Base-by-base conservation (phyloP, 92 coral and sea anemone species). In the Porites rus region DNA sequence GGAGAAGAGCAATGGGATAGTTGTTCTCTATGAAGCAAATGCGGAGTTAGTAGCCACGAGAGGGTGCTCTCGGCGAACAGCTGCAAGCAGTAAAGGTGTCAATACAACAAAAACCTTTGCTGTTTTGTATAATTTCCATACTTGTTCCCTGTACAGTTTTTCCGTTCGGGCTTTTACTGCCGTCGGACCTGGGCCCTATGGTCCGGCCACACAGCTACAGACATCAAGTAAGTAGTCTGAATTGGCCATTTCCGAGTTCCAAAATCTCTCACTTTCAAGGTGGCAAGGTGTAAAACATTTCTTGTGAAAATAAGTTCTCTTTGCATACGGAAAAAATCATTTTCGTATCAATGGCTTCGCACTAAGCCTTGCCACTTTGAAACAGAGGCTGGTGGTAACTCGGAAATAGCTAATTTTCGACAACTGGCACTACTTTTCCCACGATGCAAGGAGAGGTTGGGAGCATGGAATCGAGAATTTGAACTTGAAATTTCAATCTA, bases 161-260 rank as follows among this genome's bases (percentile, higher is more conserved):
- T 68, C 71, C 63, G 89, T 89, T 25, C 68, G 92, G 12, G 92
- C 86, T 18, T 77, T 31, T 38, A 89, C 92, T 3, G 19, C 7
- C n/a, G 83, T 61, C 3, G 85, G 92, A 19, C 79, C 85, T 77
- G 92, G 92, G 20, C 92, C 92, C 18, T 84, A 84, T 72, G 68
- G 79, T 18, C 18, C 19, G 5, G 69, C 60, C 7, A 19, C 71
- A 46, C 31, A 12, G 3, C 20, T 79, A 51, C 38, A 8, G 10
- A 89, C 89, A 46, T 76, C 83, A 71, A 66, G 89, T 84, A 51
- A 80, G 91, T 65, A 58, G 11, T 28, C 31, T 28, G 31, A 28
- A 28, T 28, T 28, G 31, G 31, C 31, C 31, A 2, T 28, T 28
- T 28, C 31, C 31, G 31, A 28, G 31, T 28, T 28, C 31, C 31